Base-by-base conservation (phyloP, 2,888 invertebrate species). In the Caenorhabditis panamensis region DNA sequence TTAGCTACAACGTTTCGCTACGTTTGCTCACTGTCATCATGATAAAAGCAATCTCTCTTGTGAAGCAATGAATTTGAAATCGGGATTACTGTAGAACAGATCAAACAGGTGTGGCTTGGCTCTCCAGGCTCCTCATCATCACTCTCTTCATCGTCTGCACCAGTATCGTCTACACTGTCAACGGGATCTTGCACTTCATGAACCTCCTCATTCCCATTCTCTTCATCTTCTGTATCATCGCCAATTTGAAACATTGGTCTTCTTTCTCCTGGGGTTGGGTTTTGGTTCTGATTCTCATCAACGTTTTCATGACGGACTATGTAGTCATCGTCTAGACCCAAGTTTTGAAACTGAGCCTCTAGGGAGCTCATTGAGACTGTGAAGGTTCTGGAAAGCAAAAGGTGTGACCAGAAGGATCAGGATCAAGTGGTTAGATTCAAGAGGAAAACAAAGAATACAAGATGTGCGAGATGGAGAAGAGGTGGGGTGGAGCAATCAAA, bases 21-120 rank as follows among this genome's bases (percentile, higher is more conserved):
- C 11, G 13, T 2, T 24, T 11, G 24, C 54, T 56, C n/a, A 56
- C 54, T 56, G 47, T 47, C 47, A 18, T 47, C 47, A 47, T 47
- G 47, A 18, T 47, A 47, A 11, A 18, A 47, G 47, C 47, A 47
- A 18, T 47, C 47, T 47, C 47, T 47, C 47, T 47, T 47, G 11
- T 47, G 47, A 18, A 20, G 5, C 47, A 47, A 9, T 6, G 47
- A 47, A 47, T n/a, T 47, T 3, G 47, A 47, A 47, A 47, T 20
- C 18, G 47, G 47, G 18, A 47, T 18, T 20, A 9, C 18, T 5
- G n/a, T 18, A 4, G 47, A 47, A 18, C 47, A 47, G 47, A 47
- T 18, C 47, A 47, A 18, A 18, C 47, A 47, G 47, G 18, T 3
- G 18, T 47, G 47, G 4, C 8, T 47, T 9, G 47, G 47, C 47